Percentiles rank a stretch among this genome's conserved stretches.
Conservation (phyloP, 2,888 invertebrate genomes). For the Pseudococcus longispinus region DNA sequence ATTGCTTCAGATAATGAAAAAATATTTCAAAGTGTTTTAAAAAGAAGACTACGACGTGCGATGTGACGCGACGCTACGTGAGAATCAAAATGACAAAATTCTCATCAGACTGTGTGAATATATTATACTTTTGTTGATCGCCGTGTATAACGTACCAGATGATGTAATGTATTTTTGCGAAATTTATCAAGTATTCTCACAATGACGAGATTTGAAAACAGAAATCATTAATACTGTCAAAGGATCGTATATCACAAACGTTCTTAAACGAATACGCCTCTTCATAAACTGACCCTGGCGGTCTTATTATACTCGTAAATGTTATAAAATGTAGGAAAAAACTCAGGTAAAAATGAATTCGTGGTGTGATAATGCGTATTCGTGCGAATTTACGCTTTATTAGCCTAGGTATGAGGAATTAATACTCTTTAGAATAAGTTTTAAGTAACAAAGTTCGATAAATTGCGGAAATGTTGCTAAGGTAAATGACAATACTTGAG, state of each 20-base stretch:
- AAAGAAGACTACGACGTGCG: background rate
- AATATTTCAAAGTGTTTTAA: background rate
- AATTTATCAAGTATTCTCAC: background rate
- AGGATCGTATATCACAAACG: background rate
- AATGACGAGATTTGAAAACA: background rate
- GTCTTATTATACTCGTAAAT: background rate
- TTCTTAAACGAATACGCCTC: background rate
- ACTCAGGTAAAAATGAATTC: background rate
- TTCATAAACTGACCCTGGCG: background rate
- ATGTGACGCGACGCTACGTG: background rate
- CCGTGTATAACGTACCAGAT: background rate
- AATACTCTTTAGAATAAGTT: background rate
- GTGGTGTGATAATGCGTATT: background rate
- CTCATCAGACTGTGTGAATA: background rate
- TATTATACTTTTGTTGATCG: background rate
- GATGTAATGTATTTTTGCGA: background rate
- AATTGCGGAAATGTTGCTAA: background rate
- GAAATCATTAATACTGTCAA: slow-evolving; percentile 9
- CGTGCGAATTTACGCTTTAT: background rate
- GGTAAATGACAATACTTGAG: background rate
- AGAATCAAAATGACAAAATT: slow-evolving; percentile 30
- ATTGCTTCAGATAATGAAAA: background rate
- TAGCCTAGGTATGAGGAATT: background rate
- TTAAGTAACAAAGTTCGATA: background rate
- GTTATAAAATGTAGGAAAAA: background rate